Conservation (phyloP, 2,113 vertebrate genomes). For the Heterotis niloticus region DNA sequence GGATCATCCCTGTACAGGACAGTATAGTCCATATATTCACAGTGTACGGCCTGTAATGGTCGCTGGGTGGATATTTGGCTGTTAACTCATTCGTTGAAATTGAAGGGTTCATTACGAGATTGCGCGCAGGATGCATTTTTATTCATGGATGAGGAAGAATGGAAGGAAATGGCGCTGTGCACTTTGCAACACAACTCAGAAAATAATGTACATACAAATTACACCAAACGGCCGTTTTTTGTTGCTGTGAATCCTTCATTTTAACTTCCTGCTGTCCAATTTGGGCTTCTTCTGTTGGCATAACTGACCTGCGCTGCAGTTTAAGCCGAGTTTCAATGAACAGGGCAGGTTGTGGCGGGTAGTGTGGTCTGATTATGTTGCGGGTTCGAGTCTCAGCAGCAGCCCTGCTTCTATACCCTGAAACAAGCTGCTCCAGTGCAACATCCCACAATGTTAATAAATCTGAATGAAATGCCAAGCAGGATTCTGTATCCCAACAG, state of each 20-base stretch:
- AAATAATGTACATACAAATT: not conserved
- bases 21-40: too few species aligned
- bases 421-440: too few species aligned
- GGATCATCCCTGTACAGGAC: too few species aligned
- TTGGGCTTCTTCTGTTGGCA: not conserved
- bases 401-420: too few species aligned
- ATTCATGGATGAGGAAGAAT: too few species aligned
- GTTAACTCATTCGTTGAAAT: not conserved
- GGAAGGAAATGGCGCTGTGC: not conserved
- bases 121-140: too few species aligned
- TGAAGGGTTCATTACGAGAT: too few species aligned
- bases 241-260: constrained; percentile 3
- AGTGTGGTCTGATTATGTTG: not conserved
- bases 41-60: too few species aligned
- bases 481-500: not conserved
- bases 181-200: constrained; percentile 4
- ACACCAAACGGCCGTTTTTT: not conserved
- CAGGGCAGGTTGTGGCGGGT: too few species aligned
- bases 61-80: not conserved
- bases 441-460: not conserved
- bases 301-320: not conserved
- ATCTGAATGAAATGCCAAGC: not conserved
- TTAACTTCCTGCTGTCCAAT: not conserved
- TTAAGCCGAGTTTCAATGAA: too few species aligned
- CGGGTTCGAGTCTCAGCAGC: too few species aligned